These are phyloP conservation scores for Sylvicola fuscatus DNA, from an alignment of 2,888 invertebrate genomes.

Conservation along the genomic window DNA sequence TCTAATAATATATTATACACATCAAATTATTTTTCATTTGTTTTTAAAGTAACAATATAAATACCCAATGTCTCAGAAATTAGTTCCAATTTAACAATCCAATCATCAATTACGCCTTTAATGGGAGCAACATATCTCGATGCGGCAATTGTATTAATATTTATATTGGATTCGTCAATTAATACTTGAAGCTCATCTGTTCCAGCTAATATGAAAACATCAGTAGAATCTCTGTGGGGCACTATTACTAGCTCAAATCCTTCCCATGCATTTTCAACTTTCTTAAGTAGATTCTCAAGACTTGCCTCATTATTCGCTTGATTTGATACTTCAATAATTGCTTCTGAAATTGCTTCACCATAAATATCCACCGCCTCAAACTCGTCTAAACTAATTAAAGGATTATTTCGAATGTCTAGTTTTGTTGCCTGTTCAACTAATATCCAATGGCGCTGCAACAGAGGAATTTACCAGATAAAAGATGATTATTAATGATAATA, in stretches of 20 bases:
- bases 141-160: constrained; percentile 68
- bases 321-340: constrained; percentile 65
- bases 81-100: constrained; percentile 54
- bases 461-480: no score
- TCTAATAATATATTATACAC: constrained; percentile 28
- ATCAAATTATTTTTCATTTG: constrained; percentile 2
- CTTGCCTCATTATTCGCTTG: constrained; percentile 78
- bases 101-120: constrained; percentile 60
- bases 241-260: constrained; percentile 55
- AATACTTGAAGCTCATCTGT: constrained; percentile 66
- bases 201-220: constrained; percentile 65
- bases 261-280: constrained; percentile 73
- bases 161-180: constrained; percentile 71
- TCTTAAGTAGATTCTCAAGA: constrained; percentile 57
- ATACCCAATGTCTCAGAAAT: constrained; percentile 62
- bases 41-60: constrained; percentile 7
- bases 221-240: constrained; percentile 60
- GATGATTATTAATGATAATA: not conserved
- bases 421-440: constrained; percentile 51
- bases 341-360: constrained; percentile 35
- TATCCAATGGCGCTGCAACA: constrained; percentile 59
- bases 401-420: constrained; percentile 52
- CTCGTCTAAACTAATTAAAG: constrained; percentile 38
- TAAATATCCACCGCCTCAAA: constrained; percentile 58
- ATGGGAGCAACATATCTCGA: constrained; percentile 75